Evolutionary conservation across 2,113 vertebrate genomes (phyloP).

Genomic region (Cyanoderma ruficeps): DNA sequence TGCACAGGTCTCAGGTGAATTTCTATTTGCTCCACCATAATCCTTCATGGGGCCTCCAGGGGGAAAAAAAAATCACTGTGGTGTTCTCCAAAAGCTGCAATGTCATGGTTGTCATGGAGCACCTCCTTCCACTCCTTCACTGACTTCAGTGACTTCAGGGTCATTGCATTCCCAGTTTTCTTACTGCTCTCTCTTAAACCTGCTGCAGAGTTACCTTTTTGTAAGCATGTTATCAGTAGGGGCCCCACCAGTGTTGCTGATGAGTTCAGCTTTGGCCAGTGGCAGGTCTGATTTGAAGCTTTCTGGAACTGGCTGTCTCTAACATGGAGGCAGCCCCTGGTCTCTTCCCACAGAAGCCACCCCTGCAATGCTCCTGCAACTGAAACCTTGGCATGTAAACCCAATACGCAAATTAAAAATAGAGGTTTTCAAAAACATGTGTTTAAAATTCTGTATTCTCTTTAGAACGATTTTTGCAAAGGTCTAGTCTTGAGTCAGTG

Average conservation of each 20-base stretch:
- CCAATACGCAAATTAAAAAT: not conserved
- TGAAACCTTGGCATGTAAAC: not conserved
- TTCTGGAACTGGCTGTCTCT: not conserved
- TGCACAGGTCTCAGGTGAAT: not conserved
- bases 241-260: not conserved
- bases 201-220: not conserved
- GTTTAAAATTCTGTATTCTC: not conserved
- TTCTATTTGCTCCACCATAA: fast-evolving
- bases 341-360: not conserved
- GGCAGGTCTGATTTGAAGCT: not conserved
- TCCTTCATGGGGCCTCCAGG: not conserved
- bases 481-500: not conserved
- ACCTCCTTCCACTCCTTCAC: not conserved
- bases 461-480: not conserved
- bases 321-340: too few relatives aligned
- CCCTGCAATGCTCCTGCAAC: not conserved
- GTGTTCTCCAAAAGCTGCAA: not conserved
- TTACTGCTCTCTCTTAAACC: not conserved
- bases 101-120: not conserved
- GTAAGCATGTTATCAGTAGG: not conserved
- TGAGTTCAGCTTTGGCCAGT: not conserved
- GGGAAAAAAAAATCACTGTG: fast-evolving
- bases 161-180: not conserved
- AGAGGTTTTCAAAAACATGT: not conserved
- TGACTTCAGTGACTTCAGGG: not conserved